Percentiles rank a stretch among this genome's conserved stretches.
phyloP scores from a whole-genome alignment of 1,140 invertebrate species.

The Aphaenogaster ashmeadi region DNA sequence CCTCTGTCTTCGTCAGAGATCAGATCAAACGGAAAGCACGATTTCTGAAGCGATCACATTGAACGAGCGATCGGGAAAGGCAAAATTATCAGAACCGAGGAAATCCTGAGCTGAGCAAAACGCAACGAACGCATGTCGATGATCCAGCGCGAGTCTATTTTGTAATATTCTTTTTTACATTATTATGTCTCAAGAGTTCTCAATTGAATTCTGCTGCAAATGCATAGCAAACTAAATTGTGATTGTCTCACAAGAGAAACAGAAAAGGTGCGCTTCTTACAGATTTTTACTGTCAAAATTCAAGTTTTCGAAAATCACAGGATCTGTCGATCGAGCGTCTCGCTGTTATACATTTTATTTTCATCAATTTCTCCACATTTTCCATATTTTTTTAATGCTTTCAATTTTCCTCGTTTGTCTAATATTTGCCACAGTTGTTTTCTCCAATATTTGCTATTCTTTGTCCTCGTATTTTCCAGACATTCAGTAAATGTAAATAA shows the following conservation, averaged over 20 bases:
- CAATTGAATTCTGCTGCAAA: background rate
- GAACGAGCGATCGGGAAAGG: constrained; percentile 22
- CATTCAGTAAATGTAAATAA: constrained; percentile 16
- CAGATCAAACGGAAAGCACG: constrained; percentile 60
- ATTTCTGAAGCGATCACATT: constrained; percentile 50
- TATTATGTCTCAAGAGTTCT: background rate
- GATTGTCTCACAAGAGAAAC: background rate
- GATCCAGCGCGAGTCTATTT: constrained; percentile 26
- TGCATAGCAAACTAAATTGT: background rate
- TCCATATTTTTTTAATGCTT: background rate
- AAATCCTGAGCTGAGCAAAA: background rate
- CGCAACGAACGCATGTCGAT: background rate
- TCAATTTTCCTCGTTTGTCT: background rate
- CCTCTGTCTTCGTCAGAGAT: constrained; percentile 66
- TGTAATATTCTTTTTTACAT: background rate
- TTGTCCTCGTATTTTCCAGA: background rate
- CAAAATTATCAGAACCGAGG: constrained; percentile 6
- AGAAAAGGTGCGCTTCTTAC: background rate
- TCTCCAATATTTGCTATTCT: constrained; percentile 18
- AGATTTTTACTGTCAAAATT: background rate
- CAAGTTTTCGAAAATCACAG: background rate
- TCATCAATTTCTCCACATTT: background rate
- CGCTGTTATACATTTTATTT: background rate
- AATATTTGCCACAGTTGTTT: constrained; percentile 19
- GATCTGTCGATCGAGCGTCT: constrained; percentile 3